Base-by-base conservation (phyloP, 2,797 vertebrate genomes). In the Cyclura pinguis region DNA sequence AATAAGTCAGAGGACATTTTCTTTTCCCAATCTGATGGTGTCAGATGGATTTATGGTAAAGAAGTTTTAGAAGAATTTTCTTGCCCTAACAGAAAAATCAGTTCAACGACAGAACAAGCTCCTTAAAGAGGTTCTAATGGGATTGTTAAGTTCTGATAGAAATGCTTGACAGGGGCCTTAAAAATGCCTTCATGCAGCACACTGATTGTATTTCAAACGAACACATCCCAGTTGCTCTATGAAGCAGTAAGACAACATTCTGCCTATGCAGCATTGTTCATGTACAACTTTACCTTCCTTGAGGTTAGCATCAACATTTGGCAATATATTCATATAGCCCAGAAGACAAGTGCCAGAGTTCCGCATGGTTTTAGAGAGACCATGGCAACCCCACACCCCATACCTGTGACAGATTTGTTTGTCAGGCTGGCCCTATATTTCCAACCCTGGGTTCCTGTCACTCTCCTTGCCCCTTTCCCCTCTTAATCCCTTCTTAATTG, bases 11-110 rank as follows among this genome's bases (percentile, higher is more conserved):
- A 87, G 59, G 77, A 35, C 42, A 87, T 80, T 80, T 80, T 22
- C 16, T 80, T 80, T 87, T 38, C 55, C 59, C 38, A 24, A 38
- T 64, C 29, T 59, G 29, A 69, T 52, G 32, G 27, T 47, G 32
- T 29, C 10, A 35, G 77, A 88, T 64, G 42, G 47, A 52, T 55
- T 80, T 80, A n/a, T 32, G 67, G 47, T 62, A 52, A 69, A 38
- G 38, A 88, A 88, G 47, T 80, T 50, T 62, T 52, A 55, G 77
- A n/a, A 35, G n/a, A 47, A 55, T 80, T 80, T 80, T 27, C 47
- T n/a, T 88, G 50, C 16, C 77, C n/a, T 35, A 52, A 87, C 32
- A 78, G 35, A 69, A 35, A 87, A 29, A 80, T 80, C 77, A 55
- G 12, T 80, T 88, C 64, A 50, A 50, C 86, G 69, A 35, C 80